Base-by-base conservation (phyloP, 2,888 invertebrate genomes). In the Mesorhabditis belari region DNA sequence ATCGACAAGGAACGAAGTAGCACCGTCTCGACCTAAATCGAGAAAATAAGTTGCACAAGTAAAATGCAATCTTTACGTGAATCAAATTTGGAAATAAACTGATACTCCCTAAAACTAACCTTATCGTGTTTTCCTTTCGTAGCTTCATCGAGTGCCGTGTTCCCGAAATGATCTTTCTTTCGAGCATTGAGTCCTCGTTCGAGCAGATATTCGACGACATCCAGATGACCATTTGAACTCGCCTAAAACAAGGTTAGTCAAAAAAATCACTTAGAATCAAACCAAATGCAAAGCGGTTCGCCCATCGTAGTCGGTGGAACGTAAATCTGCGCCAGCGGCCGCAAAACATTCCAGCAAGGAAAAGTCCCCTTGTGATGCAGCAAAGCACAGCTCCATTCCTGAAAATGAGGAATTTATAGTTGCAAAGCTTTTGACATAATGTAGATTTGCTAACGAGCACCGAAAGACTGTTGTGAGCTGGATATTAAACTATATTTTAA, bases 301-400 rank as follows among this genome's bases (percentile, higher is more conserved):
- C 9, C 75, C 75, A 53, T 75, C 74, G 61, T 79, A 80, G 58
- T 80, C 79, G 6, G 66, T 57, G 49, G 75, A 74, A 5, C 61
- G 65, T 57, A 80, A 66, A 19, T 69, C 60, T 52, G 68, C 72
- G 4, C 79, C 79, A 9, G 79, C 79, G 9, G 69, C 75, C 29
- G 68, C 58, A 74, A 81, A 83, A 6, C 82, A 80, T 62, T 79
- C 75, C 50, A 84, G 62, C 5, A 72, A 67, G 12, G 74, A 71
- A 9, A 82, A 58, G 65, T 84, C 82, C 25, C 77, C 76, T 27
- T 74, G 69, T 21, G 69, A 61, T 5, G 77, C 77, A 1, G 77
- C 85, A 83, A 83, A 80, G 81, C 88, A 88, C 58, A 90, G 82
- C 73, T 88, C 86, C 68, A 88, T 88, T 0, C 87, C 88, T 76